phyloP scores from a whole-genome alignment of 1,140 invertebrate species.

The Drosophila triauraria region DNA sequence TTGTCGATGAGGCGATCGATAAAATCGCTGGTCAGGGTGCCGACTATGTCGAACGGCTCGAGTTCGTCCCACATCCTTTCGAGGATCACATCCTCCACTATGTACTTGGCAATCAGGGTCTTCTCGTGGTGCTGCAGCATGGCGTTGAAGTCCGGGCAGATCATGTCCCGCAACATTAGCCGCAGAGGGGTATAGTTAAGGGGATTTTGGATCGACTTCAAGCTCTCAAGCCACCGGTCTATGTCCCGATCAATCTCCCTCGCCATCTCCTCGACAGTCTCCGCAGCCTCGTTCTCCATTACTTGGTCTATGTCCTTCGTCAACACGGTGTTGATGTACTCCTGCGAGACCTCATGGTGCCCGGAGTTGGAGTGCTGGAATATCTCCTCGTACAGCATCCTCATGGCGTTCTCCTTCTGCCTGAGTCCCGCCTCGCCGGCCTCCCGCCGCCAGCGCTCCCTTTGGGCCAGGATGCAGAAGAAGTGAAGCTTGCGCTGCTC shows the following conservation, averaged over 20 bases:
- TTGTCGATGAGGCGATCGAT: constrained; percentile 77
- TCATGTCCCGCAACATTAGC: constrained; percentile 45
- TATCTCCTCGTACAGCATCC: constrained; percentile 89
- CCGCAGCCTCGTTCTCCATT: constrained; percentile 86
- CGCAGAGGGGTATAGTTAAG: constrained; percentile 84
- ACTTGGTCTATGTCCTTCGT: constrained; percentile 87
- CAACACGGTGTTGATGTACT: constrained; percentile 89
- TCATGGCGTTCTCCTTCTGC: constrained; percentile 88
- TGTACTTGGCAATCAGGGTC: constrained; percentile 47
- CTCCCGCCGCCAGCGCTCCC: constrained; percentile 88
- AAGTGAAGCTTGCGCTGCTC: constrained; percentile 90
- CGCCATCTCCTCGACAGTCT: constrained; percentile 86
- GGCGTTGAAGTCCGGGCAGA: constrained; percentile 49
- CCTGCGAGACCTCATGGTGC: constrained; percentile 88
- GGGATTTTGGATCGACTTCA: constrained; percentile 62
- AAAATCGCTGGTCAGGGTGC: constrained; percentile 43
- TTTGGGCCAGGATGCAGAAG: constrained; percentile 89
- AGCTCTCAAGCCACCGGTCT: constrained; percentile 85
- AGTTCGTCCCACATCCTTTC: constrained; percentile 34
- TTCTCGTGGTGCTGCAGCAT: constrained; percentile 41
- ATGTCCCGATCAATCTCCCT: constrained; percentile 86
- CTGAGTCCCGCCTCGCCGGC: constrained; percentile 88
- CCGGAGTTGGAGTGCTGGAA: constrained; percentile 86
- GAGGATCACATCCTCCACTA: constrained; percentile 73
- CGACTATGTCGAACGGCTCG: constrained; percentile 62